These are phyloP conservation scores for Bettongia penicillata DNA, from an alignment of 2,113 vertebrate species.

Conservation along the genomic window DNA sequence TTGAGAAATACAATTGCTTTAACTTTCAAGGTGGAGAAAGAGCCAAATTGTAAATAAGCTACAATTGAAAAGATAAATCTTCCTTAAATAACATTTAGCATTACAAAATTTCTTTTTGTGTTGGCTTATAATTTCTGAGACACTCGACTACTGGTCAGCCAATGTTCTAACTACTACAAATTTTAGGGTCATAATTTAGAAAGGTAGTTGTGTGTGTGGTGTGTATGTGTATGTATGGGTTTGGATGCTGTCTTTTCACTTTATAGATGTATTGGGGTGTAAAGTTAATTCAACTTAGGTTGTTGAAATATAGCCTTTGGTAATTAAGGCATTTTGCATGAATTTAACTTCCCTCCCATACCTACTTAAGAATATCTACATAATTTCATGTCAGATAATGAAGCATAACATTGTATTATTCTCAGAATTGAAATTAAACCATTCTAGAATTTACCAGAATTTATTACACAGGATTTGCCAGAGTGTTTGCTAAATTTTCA, in stretches of 20 bases:
- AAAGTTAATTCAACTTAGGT: conserved; percentile 47
- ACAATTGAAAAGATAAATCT: conserved; percentile 63
- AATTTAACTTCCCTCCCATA: conserved; percentile 50
- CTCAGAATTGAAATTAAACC: conserved; percentile 39
- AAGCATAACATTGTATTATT: conserved; percentile 42
- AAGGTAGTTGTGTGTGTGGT: neutral
- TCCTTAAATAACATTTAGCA: conserved; percentile 21
- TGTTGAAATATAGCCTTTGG: conserved; percentile 47
- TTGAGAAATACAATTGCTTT: conserved; percentile 60
- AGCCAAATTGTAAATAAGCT: conserved; percentile 49
- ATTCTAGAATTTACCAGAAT: conserved; percentile 47
- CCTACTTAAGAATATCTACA: conserved; percentile 26
- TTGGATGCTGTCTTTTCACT: conserved; percentile 23
- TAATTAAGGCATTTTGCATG: conserved; percentile 49
- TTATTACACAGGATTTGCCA: conserved; percentile 64
- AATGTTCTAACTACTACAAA: conserved; percentile 37
- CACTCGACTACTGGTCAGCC: neutral
- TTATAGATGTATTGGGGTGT: conserved; percentile 46
- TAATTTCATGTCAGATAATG: conserved; percentile 39
- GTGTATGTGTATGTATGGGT: conserved; percentile 42
- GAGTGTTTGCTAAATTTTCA: conserved; percentile 48
- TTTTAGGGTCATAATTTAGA: conserved; percentile 2
- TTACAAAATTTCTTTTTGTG: conserved; percentile 32
- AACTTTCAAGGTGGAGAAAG: conserved; percentile 47
- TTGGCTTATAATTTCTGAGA: conserved; percentile 62